Conservation (phyloP, 2,888 invertebrate genomes). For the Lasioglossum pauxillum region DNA sequence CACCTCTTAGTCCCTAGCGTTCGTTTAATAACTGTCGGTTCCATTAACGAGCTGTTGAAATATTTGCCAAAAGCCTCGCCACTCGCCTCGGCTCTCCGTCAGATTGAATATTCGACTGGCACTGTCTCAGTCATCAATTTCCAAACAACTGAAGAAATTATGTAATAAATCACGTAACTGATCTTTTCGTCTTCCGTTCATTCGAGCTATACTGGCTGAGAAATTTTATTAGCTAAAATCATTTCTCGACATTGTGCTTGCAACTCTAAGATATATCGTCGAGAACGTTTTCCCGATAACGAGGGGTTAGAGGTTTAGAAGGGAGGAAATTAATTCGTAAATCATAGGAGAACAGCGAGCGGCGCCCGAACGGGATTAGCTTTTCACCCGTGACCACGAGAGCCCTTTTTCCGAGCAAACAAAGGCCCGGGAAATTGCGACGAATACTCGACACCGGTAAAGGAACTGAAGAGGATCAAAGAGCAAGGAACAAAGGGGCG, state of each 20-base stretch:
- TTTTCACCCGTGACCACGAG: neutral
- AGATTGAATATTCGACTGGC: slow-evolving; percentile 18
- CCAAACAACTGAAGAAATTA: neutral
- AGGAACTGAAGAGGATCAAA: slow-evolving; percentile 19
- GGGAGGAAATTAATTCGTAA: slow-evolving; percentile 47
- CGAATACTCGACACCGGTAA: neutral
- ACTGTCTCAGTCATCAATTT: neutral
- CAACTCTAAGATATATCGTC: too few relatives aligned
- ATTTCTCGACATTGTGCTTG: too few relatives aligned
- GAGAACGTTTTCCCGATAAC: neutral
- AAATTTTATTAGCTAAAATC: too few relatives aligned
- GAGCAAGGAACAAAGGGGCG: slow-evolving; percentile 28
- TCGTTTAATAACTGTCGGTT: slow-evolving; percentile 39
- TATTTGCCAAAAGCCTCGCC: slow-evolving; percentile 38
- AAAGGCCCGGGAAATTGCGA: slow-evolving; percentile 20
- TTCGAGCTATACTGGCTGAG: too few relatives aligned
- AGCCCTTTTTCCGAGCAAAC: slow-evolving; percentile 17
- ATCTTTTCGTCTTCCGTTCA: neutral
- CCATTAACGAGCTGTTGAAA: slow-evolving; percentile 50
- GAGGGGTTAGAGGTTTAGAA: neutral
- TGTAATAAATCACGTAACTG: neutral
- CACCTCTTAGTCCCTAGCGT: neutral
- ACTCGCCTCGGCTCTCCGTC: slow-evolving; percentile 6
- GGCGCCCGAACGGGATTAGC: slow-evolving; percentile 13
- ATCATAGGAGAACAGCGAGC: slow-evolving; percentile 12